Evolutionary conservation across 2,888 invertebrate genomes (phyloP).

Genomic region (Ferdinandea cuprea): DNA sequence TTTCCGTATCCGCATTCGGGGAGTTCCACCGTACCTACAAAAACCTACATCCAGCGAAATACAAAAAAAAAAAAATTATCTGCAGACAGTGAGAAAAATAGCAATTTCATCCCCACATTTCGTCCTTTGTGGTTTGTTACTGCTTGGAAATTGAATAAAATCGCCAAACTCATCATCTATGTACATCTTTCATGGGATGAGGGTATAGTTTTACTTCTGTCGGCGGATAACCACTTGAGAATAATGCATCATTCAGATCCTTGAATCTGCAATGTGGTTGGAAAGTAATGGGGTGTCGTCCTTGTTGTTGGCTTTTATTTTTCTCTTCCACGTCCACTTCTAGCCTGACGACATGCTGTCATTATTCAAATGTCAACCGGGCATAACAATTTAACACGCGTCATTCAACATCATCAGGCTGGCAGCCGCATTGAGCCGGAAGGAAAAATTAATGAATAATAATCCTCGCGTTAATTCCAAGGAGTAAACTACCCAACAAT

Average conservation of each 20-base stretch:
- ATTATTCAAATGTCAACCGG: slow-evolving; percentile 72
- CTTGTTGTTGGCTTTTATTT: background rate
- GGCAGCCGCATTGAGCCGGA: slow-evolving; percentile 57
- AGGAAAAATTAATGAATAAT: slow-evolving; percentile 73
- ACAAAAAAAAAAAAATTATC: slow-evolving; percentile 9
- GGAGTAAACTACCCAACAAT: slow-evolving; percentile 48
- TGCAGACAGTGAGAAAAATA: slow-evolving; percentile 66
- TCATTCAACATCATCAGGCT: slow-evolving; percentile 62
- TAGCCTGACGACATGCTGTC: slow-evolving; percentile 66
- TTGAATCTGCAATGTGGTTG: slow-evolving; percentile 18
- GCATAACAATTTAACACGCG: slow-evolving; percentile 70
- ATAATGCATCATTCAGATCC: slow-evolving; percentile 71
- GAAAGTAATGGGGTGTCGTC: slow-evolving; percentile 32
- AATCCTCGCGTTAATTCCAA: slow-evolving; percentile 60
- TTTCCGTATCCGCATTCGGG: slow-evolving; percentile 37
- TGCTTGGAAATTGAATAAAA: slow-evolving; percentile 69
- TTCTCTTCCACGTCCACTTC: slow-evolving; percentile 4
- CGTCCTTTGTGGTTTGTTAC: slow-evolving; percentile 44
- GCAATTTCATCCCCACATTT: slow-evolving; percentile 61
- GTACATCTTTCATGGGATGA: slow-evolving; percentile 19
- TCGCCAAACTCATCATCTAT: slow-evolving; percentile 59
- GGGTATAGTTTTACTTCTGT: slow-evolving; percentile 52
- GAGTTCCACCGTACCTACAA: background rate
- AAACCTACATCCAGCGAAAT: background rate
- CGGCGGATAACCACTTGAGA: slow-evolving; percentile 58